Percentiles rank a stretch among this genome's conserved stretches.
phyloP scores from a whole-genome alignment of 1,140 invertebrate species.

The Cyrtorhinus lividipennis region DNA sequence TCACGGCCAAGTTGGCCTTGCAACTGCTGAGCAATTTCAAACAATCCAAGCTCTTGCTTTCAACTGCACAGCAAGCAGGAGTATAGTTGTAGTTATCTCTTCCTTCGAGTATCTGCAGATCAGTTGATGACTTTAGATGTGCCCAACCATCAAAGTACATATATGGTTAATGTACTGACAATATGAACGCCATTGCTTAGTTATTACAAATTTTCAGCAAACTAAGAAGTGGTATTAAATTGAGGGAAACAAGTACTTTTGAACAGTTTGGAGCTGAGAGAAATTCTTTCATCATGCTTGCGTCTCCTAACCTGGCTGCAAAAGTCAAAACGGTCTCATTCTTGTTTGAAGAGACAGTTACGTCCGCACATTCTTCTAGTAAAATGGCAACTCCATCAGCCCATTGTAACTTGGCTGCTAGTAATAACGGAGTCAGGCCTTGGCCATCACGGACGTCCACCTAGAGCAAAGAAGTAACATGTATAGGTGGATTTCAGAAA shows the following conservation, averaged over 20 bases:
- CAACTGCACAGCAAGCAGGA: constrained; percentile 29
- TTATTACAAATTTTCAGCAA: too few species aligned
- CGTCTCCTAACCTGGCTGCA: constrained; percentile 41
- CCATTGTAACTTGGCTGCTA: constrained; percentile 51
- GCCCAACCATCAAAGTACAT: too few species aligned
- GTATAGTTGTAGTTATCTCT: neutral
- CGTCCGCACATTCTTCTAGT: constrained; percentile 50
- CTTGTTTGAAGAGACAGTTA: constrained; percentile 46
- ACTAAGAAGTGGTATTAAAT: too few species aligned
- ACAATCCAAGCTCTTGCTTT: constrained; percentile 31
- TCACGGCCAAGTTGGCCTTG: constrained; percentile 30
- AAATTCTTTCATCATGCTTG: constrained; percentile 44
- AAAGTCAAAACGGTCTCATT: constrained; percentile 39
- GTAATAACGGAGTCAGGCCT: constrained; percentile 62
- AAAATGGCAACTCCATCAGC: constrained; percentile 41
- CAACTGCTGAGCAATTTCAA: constrained; percentile 34
- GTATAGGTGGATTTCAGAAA: too few species aligned
- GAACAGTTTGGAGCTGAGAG: constrained; percentile 39
- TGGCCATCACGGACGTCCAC: constrained; percentile 40
- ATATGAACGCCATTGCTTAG: too few species aligned
- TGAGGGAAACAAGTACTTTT: constrained; percentile 14
- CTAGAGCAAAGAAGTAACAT: constrained; percentile 20
- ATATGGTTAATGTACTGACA: too few species aligned
- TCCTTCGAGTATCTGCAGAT: neutral
- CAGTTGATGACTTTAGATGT: too few species aligned